Conservation (phyloP, 1,140 invertebrate genomes). For the Brachystomella parvula region DNA sequence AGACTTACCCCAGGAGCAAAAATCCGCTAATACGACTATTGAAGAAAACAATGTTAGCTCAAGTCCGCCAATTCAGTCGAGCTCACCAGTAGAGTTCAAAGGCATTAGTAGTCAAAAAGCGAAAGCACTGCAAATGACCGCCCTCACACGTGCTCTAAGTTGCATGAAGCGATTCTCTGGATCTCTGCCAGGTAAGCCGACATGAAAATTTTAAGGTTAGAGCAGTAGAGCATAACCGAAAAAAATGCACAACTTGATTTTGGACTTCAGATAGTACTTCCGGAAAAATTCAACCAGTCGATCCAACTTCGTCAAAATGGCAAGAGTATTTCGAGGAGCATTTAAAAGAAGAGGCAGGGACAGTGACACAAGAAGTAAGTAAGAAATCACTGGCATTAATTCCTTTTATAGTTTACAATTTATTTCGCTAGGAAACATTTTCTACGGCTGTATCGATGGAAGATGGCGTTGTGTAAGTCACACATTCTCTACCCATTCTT, state of each 20-base stretch:
- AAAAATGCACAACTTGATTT: not conserved
- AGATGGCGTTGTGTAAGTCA: conserved; percentile 72
- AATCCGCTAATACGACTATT: too few relatives aligned
- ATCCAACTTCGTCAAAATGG: conserved; percentile 1
- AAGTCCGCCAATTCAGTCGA: not conserved
- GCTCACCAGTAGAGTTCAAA: not conserved
- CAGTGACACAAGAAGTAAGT: not conserved
- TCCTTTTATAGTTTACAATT: not conserved
- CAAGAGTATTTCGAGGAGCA: conserved; percentile 17
- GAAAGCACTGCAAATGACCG: conserved; percentile 38
- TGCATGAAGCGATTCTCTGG: conserved; percentile 40
- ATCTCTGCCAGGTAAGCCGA: conserved; percentile 30
- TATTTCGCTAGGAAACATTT: conserved; percentile 51
- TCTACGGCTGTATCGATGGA: conserved; percentile 70
- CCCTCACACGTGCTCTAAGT: conserved; percentile 41
- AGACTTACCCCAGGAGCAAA: conserved; percentile 45
- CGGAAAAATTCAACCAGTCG: not conserved
- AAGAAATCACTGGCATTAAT: not conserved
- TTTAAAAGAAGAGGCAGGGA: conserved; percentile 12
- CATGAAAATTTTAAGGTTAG: not conserved
- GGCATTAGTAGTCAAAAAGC: not conserved
- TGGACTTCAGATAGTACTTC: not conserved
- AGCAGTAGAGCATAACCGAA: too few relatives aligned
- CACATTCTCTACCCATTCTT: too few relatives aligned
- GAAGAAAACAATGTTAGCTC: too few relatives aligned